Base-by-base conservation (phyloP, 2,113 vertebrate species). In the Ascaphus truei region DNA sequence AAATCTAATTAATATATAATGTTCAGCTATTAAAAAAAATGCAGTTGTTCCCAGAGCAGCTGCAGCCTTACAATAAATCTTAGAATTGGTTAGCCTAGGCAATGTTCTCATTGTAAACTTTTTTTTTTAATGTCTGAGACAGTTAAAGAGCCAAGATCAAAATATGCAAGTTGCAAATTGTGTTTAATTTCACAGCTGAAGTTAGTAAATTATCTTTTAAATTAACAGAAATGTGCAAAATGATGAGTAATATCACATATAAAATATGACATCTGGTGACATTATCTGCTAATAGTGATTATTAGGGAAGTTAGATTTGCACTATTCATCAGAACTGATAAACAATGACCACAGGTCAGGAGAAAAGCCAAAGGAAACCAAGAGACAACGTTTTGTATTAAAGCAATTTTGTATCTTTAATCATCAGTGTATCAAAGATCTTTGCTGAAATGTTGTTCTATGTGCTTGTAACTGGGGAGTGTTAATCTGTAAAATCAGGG, bases 191-290 rank as follows among this genome's bases (percentile, higher is more conserved):
- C 56, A 59, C 56, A 37, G 30, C 33, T 37, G 56, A 53, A 34
- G 16, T 39, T 22, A 6, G 56, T 59, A 59, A 59, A 59, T 59
- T 16, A 39, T 59, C 34, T 59, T 53, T 29, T 31, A 53, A 53
- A 53, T 59, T 18, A 59, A 39, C 34, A 37, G 37, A 13, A 26
- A 53, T 53, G 26, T 29, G n/a, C 50, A 3, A 37, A 34, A 59
- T 25, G 36, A 36, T 39, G 12, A 26, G 56, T 39, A 39, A 12
- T 34, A 39, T 12, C 33, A 59, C 33, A 39, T 18, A 37, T 15
- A 59, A 23, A 39, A 34, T 11, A 25, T 4, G 33, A 33, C 16
- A 59, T 59, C 56, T 59, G 56, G 31, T 59, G 33, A 29, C 3
- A 53, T 53, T 53, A 53, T 53, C 22, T 25, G 13, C 23, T 37